Percentiles rank a stretch among this genome's conserved stretches.
Conservation (phyloP, 2,797 vertebrate species). For the Hyperoplus lanceolatus region DNA sequence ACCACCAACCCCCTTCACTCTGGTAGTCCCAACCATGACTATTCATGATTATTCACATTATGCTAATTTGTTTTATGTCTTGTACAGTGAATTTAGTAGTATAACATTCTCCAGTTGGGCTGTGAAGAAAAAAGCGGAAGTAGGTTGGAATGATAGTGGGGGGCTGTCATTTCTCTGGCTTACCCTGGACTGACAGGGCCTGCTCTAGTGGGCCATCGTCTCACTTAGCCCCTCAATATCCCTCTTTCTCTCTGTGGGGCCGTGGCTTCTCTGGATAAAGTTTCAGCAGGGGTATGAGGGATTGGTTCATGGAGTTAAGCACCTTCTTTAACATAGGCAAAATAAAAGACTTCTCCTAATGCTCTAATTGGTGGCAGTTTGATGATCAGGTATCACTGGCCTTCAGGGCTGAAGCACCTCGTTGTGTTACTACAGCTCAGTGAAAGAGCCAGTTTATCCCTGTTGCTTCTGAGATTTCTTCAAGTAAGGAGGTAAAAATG, state of each 20-base stretch:
- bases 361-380: constrained; percentile 85
- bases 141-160: constrained; percentile 43
- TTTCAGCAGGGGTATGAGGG: constrained; percentile 84
- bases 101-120: constrained; percentile 18
- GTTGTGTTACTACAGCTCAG: constrained; percentile 73
- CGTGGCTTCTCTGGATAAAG: constrained; percentile 81
- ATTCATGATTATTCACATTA: constrained; percentile 35
- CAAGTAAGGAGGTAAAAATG: constrained; percentile 53
- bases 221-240: constrained; percentile 74
- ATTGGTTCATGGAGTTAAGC: constrained; percentile 85
- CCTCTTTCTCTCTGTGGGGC: constrained; percentile 81
- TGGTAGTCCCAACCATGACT: constrained; percentile 40
- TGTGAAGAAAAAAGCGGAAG: constrained; percentile 23
- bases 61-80: constrained; percentile 58
- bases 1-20: constrained; percentile 29
- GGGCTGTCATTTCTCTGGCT: constrained; percentile 79
- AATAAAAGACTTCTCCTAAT: constrained; percentile 86
- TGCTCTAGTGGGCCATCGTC: constrained; percentile 67
- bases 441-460: constrained; percentile 81
- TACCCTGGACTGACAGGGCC: constrained; percentile 77
- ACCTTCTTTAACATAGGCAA: constrained; percentile 83
- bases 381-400: constrained; percentile 84
- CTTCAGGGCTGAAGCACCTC: constrained; percentile 76
- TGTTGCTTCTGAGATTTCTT: constrained; percentile 57
- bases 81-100: constrained; percentile 56